Base-by-base conservation (phyloP, 1,140 invertebrate genomes). In the Meteorus sp. region DNA sequence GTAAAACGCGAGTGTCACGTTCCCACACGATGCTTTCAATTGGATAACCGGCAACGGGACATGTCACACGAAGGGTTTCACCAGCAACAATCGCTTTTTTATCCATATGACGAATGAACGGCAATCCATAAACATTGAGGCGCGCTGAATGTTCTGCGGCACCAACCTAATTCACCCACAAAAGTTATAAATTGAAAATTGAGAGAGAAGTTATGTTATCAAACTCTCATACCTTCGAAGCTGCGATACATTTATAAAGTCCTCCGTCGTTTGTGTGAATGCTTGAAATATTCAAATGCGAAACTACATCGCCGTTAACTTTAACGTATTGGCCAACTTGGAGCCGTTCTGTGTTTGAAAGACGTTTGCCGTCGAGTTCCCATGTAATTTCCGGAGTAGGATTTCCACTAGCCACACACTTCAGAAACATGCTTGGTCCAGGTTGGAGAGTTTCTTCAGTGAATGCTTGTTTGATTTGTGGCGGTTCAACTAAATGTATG, bases 31-130 rank as follows among this genome's bases (percentile, higher is more conserved):
- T 94, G 35, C 89, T 89, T 64, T 95, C 90, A 64, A 97, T 93
- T 3, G 95, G 95, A 76, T 95, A 94, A 53, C 95, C 95, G 63
- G 94, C 93, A 9, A 97, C 94, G 6, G 94, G 93, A 72, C 95
- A 97, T 59, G 92, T 91, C 0, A 95, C 90, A 52, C 92, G 85
- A 56, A 96, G 82, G 9, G 86, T 92, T 73, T 95, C 92, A 59
- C 94, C 94, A 37, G 95, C 94, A 5, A 97, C 94, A 37, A 97
- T 95, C 20, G 93, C 91, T 70, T 95, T 90, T 77, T 97, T 97
- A 70, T 94, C 91, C 92, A 95, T 95, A 23, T 90, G 86, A 33
- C 92, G 86, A 56, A 95, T 91, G 76, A 92, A 93, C 0, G 93
- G 93, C 61, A 92, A 79, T 64, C 95, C 95, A 70, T 95, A 95